These are phyloP conservation scores for Lutjanus campechanus DNA, from an alignment of 2,797 vertebrate genomes.

Conservation along the genomic window DNA sequence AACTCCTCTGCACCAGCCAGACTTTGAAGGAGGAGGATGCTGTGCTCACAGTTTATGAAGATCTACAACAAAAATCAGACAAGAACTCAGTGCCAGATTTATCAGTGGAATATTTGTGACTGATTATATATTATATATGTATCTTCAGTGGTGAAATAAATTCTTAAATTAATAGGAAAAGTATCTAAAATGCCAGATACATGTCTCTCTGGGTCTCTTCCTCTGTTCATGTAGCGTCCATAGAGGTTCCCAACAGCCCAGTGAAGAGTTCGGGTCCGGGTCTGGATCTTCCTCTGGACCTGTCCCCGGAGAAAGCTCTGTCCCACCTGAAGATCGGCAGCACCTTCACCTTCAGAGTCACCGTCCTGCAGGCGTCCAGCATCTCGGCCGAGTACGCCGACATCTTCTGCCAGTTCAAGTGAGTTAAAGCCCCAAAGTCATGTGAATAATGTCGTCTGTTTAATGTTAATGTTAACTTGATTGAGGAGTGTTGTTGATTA, in stretches of 20 bases:
- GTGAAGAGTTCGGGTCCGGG: conserved; percentile 80
- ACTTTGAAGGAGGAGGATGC: not conserved
- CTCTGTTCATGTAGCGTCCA: conserved; percentile 71
- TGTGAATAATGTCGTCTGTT: not conserved
- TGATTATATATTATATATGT: not conserved
- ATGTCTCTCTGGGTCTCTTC: not conserved
- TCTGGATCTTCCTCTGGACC: conserved; percentile 82
- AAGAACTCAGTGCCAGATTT: too few relatives aligned
- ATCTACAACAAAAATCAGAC: not conserved
- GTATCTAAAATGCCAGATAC: not conserved
- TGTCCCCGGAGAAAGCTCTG: conserved; percentile 83
- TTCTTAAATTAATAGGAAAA: not conserved
- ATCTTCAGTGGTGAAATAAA: not conserved
- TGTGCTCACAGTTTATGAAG: not conserved
- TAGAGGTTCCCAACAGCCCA: conserved; percentile 88
- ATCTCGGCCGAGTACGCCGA: conserved; percentile 98
- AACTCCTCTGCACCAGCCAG: not conserved
- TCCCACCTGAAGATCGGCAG: conserved; percentile 95
- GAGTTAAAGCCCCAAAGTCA: conserved; percentile 54
- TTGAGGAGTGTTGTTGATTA: too few relatives aligned
- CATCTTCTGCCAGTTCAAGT: conserved; percentile 99
- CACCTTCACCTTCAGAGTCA: conserved; percentile 98
- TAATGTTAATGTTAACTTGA: not conserved
- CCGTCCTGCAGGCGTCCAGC: conserved; percentile 96
- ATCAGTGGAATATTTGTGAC: too few relatives aligned